Conservation (phyloP, 2,797 vertebrate species). For the Coregonus suidteri region DNA sequence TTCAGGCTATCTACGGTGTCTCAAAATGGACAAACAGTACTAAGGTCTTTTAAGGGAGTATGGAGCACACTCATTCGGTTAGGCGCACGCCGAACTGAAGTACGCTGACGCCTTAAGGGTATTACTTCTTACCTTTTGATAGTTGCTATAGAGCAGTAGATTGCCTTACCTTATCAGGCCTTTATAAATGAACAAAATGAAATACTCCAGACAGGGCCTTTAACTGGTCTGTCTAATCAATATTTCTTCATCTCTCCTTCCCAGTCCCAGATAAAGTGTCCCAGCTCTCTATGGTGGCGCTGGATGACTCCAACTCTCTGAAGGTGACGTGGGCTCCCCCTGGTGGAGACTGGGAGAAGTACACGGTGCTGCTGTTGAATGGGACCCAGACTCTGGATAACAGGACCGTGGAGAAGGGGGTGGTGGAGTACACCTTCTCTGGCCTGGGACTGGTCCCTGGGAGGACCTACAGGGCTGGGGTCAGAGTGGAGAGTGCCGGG, state of each 20-base stretch:
- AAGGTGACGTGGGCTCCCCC: conserved; percentile 85
- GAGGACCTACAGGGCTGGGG: conserved; percentile 74
- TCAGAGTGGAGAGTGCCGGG: conserved; percentile 73
- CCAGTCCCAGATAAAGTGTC: conserved; percentile 82
- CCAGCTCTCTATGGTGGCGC: conserved; percentile 66
- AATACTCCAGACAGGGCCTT: not conserved
- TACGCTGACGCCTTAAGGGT: too few relatives aligned
- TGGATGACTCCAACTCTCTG: conserved; percentile 66
- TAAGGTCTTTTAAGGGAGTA: too few relatives aligned
- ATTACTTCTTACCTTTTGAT: not conserved
- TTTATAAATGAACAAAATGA: not conserved
- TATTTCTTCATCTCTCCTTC: not conserved
- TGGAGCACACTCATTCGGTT: too few relatives aligned
- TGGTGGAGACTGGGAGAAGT: conserved; percentile 84
- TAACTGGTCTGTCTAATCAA: not conserved
- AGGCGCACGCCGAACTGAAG: too few relatives aligned
- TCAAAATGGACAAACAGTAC: too few relatives aligned
- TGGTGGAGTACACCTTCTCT: conserved; percentile 65
- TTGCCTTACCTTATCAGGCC: too few relatives aligned
- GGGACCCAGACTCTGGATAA: conserved; percentile 70
- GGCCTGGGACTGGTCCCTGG: conserved; percentile 77
- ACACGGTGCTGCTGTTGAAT: conserved; percentile 79
- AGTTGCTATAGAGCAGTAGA: not conserved
- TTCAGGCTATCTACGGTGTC: too few relatives aligned
- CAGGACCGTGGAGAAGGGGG: conserved; percentile 53